Percentiles rank a stretch among this genome's conserved stretches.
phyloP scores from a whole-genome alignment of 2,797 vertebrate species.

The Austrolebias charrua region DNA sequence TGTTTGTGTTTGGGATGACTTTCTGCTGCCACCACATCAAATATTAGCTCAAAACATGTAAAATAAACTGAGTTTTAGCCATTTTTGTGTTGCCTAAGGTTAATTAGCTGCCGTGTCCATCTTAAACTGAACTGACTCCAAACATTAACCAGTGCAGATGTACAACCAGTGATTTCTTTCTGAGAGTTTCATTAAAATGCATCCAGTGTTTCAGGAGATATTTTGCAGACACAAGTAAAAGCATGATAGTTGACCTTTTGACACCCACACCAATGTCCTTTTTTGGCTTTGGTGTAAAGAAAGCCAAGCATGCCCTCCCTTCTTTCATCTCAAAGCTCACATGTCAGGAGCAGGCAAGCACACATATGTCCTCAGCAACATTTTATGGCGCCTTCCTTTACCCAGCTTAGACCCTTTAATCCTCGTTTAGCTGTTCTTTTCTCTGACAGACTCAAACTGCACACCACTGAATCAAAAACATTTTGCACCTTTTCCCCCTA shows the following conservation, averaged over 20 bases:
- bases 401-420: conserved; percentile 72
- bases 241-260: conserved; percentile 36
- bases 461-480: conserved; percentile 25
- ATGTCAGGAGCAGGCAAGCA: conserved; percentile 58
- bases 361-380: conserved; percentile 65
- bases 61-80: too few relatives aligned
- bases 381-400: conserved; percentile 59
- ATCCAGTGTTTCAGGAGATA: too few relatives aligned
- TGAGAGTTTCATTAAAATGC: too few relatives aligned
- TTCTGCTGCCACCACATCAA: too few relatives aligned
- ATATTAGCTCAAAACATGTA: too few relatives aligned
- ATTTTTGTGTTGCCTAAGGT: too few relatives aligned
- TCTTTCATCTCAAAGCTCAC: conserved; percentile 51
- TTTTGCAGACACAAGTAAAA: too few relatives aligned
- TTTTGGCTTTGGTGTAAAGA: conserved; percentile 46
- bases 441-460: conserved; percentile 52
- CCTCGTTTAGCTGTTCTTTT: conserved; percentile 73
- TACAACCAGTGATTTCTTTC: too few relatives aligned
- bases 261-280: conserved; percentile 50
- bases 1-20: too few relatives aligned
- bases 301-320: conserved; percentile 3
- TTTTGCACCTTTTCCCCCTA: background rate
- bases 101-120: too few relatives aligned
- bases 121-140: too few relatives aligned
- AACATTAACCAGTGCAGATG: too few relatives aligned